phyloP scores from a whole-genome alignment of 2,113 vertebrate genomes.

The Potamarius usumacintae region DNA sequence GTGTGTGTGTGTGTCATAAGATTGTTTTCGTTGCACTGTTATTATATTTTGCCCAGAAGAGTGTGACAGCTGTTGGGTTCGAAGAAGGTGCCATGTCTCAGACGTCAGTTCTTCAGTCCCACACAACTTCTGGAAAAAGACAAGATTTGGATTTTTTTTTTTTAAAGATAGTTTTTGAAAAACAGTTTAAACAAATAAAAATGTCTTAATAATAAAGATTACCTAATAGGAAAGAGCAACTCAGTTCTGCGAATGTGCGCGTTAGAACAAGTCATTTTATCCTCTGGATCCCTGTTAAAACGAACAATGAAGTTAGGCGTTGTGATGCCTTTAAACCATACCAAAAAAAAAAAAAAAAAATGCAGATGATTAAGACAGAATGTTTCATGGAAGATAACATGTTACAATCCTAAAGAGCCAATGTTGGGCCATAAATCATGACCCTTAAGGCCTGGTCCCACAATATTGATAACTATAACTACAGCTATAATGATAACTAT shows the following conservation, averaged over 20 bases:
- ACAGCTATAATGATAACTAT: too few species aligned
- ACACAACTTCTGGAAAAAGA: neutral
- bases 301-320: neutral
- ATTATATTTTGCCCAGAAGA: neutral
- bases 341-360: neutral
- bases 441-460: neutral
- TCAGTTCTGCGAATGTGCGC: conserved; percentile 62
- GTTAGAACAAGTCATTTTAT: conserved; percentile 60
- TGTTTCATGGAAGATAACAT: neutral
- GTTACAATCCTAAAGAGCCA: neutral
- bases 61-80: neutral
- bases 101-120: neutral
- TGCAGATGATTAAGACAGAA: neutral
- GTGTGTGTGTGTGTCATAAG: neutral
- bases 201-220: conserved; percentile 3
- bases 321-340: neutral
- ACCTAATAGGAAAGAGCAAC: conserved; percentile 71
- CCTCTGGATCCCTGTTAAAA: conserved; percentile 61
- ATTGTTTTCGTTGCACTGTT: neutral
- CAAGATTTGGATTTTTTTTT: neutral
- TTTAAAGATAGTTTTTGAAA: neutral
- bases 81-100: neutral
- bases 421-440: neutral
- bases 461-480: too few species aligned
- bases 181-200: neutral